Conservation (phyloP, 92 coral and sea anemone species). For the Virgularia gustaviana region DNA sequence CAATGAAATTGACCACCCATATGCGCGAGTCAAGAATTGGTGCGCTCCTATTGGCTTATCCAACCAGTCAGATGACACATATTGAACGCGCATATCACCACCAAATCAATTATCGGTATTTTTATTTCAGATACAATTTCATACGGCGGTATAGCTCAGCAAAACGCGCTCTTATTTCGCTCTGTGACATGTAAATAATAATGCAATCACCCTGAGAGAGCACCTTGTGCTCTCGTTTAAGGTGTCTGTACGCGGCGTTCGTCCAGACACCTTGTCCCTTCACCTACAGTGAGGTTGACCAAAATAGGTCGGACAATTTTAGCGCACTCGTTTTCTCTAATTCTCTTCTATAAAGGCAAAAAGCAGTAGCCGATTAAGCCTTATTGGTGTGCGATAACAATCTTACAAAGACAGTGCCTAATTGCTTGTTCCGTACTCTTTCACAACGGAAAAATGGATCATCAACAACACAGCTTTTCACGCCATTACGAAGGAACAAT, state of each 20-base stretch:
- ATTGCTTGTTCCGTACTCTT: not conserved
- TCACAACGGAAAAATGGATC: not conserved
- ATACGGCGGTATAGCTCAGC: slow-evolving; percentile 2
- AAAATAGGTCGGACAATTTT: too few species aligned
- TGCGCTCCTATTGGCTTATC: slow-evolving; percentile 22
- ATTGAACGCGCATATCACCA: slow-evolving; percentile 28
- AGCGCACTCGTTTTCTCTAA: too few species aligned
- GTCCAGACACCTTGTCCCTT: slow-evolving; percentile 36
- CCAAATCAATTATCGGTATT: slow-evolving; percentile 27
- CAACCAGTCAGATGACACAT: slow-evolving; percentile 14
- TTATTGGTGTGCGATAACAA: not conserved
- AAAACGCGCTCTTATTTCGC: slow-evolving; percentile 23
- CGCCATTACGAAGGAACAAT: slow-evolving; percentile 16
- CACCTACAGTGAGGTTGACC: slow-evolving; percentile 21
- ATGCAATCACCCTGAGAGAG: not conserved
- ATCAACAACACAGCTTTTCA: slow-evolving; percentile 9
- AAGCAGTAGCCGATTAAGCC: too few species aligned
- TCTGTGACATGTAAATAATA: slow-evolving; percentile 21
- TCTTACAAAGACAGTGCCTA: not conserved
- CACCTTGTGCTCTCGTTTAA: slow-evolving; percentile 23
- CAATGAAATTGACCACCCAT: slow-evolving; percentile 38
- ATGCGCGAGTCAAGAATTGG: not conserved
- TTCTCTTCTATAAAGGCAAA: too few species aligned
- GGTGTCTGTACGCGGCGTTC: slow-evolving; percentile 16
- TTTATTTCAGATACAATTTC: not conserved